Evolutionary conservation across 2,888 invertebrate species (phyloP), one percentile per base, ranked within the genome.

Genomic region (Lasioglossum vierecki): DNA sequence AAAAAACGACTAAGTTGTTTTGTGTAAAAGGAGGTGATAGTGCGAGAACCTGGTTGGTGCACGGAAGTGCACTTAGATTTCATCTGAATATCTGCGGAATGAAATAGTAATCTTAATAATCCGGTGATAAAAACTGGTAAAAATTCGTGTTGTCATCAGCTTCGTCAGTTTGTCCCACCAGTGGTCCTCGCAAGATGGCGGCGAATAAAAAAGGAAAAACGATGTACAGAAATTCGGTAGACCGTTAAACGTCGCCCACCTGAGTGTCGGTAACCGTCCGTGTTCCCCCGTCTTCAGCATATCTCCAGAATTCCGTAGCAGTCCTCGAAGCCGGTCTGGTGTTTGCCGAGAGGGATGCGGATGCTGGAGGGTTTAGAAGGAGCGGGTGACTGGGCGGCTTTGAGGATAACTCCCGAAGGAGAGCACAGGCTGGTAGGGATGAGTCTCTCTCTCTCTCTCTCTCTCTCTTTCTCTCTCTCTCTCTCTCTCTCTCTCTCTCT

Each of bases 311-410:
- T 89, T 93, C 88, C 89, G 91, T 91, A 89, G 84, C 91, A 80
- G 83, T 88, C 91, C 89, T 91, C 84, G 89, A 87, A 87, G 88
- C 85, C 82, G 87, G 86, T 79, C 88, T 53, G 90, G 70, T 93
- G 92, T 94, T 94, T 94, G 92, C 94, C 91, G 84, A 94, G 93
- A 92, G 94, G 93, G 93, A 83, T 87, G 86, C 90, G 89, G 88
- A 89, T 90, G 88, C 88, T 86, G 88, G 92, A 91, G 93, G 92
- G 92, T 93, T 93, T 91, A 89, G 91, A 92, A 92, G 93, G 91
- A 88, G 90, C 91, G 89, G 82, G 82, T 83, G 80, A 88, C 78
- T 75, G 84, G 88, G 84, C 77, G 91, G 91, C 91, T 92, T 91
- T 90, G 91, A 89, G 92, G 90, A 90, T 90, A 88, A 87, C 83